Percentiles rank a stretch among this genome's conserved stretches.
Conservation (phyloP, 2,113 vertebrate species). For the Osmerus mordax region DNA sequence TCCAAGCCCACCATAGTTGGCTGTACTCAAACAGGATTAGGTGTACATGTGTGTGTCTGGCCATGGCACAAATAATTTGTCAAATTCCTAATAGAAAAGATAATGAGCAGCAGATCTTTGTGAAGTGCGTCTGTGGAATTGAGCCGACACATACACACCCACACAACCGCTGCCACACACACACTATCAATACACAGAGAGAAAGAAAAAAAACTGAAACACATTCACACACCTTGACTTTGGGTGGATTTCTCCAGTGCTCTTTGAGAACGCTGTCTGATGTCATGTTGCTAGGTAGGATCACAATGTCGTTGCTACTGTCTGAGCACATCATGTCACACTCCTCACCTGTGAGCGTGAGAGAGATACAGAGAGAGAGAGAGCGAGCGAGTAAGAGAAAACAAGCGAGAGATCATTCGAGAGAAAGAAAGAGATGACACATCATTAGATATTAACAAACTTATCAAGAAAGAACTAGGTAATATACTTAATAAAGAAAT, state of each 20-base stretch:
- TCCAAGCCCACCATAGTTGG: no score
- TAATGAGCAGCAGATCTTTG: constrained; percentile 54
- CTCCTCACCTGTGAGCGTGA: constrained; percentile 77
- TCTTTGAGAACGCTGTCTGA: constrained; percentile 76
- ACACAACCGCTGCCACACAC: background rate
- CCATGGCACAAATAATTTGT: background rate
- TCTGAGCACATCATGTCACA: constrained; percentile 87
- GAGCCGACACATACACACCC: constrained; percentile 13
- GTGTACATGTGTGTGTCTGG: no score
- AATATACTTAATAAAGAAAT: background rate
- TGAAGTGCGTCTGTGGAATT: constrained; percentile 56
- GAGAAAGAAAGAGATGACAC: constrained; percentile 9
- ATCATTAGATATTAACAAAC: background rate
- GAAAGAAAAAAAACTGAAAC: constrained; percentile 34
- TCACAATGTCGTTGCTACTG: constrained; percentile 85
- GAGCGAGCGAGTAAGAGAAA: background rate
- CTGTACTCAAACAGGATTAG: no score
- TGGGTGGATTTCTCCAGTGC: constrained; percentile 91
- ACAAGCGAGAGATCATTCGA: constrained; percentile 1
- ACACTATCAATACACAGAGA: background rate
- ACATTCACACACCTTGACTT: constrained; percentile 77
- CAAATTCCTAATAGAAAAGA: constrained; percentile 58
- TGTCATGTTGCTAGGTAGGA: constrained; percentile 84
- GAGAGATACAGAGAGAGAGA: constrained; percentile 16
- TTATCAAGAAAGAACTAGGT: no score